Percentiles rank a stretch among this genome's conserved stretches.
phyloP scores from a whole-genome alignment of 2,888 invertebrate genomes.

The Drosophila antonietae region DNA sequence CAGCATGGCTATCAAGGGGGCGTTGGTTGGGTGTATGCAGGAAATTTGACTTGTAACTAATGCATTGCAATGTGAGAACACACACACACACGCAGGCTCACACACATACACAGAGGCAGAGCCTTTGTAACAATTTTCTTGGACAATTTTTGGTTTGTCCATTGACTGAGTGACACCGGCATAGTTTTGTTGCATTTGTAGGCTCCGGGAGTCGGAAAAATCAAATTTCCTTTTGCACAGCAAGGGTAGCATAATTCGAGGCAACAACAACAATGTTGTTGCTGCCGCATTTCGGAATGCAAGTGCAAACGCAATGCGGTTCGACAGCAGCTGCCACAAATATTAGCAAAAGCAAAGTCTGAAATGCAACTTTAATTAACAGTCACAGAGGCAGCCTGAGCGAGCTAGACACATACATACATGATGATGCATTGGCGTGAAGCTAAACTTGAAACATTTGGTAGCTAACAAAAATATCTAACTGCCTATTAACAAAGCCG shows the following conservation, averaged over 20 bases:
- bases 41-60: slow-evolving; percentile 75
- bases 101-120: slow-evolving; percentile 8
- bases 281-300: slow-evolving; percentile 16
- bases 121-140: slow-evolving; percentile 1
- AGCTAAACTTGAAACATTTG: slow-evolving; percentile 35
- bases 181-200: slow-evolving; percentile 46
- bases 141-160: slow-evolving; percentile 26
- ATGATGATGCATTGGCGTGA: neutral
- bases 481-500: slow-evolving; percentile 10
- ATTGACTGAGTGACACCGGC: slow-evolving; percentile 29
- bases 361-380: slow-evolving; percentile 30
- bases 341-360: neutral
- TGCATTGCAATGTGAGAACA: slow-evolving; percentile 58
- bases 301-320: slow-evolving; percentile 23
- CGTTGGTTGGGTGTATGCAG: slow-evolving; percentile 26
- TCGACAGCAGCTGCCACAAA: slow-evolving; percentile 15
- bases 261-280: slow-evolving; percentile 2
- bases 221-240: slow-evolving; percentile 58
- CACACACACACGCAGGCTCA: slow-evolving; percentile 19
- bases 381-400: neutral
- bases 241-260: slow-evolving; percentile 21
- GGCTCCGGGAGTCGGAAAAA: slow-evolving; percentile 48
- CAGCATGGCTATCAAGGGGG: neutral
- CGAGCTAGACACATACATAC: too few species aligned
- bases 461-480: slow-evolving; percentile 33